These are phyloP conservation scores for Lutraria rhynchaena DNA, from an alignment of 1,140 invertebrate species.

Conservation along the genomic window DNA sequence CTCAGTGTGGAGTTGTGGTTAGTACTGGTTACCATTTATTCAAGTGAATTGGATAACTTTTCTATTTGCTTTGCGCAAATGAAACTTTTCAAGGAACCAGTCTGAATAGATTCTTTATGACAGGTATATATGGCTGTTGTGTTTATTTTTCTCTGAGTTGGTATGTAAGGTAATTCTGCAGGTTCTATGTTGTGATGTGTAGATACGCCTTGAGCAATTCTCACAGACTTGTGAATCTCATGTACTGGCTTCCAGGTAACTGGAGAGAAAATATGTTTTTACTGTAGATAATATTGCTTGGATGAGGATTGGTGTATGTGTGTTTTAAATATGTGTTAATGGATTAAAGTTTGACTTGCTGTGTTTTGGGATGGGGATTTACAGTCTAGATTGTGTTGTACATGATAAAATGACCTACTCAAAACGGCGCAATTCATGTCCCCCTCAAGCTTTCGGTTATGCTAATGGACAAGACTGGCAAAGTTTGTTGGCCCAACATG, in stretches of 20 bases:
- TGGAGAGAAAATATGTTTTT: conserved; percentile 16
- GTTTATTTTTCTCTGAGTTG: not conserved
- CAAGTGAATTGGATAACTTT: no score
- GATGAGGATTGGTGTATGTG: conserved; percentile 31
- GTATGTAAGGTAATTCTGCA: conserved; percentile 30
- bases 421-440: conserved; percentile 53
- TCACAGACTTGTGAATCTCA: conserved; percentile 16
- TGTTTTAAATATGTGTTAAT: conserved; percentile 16
- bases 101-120: no score
- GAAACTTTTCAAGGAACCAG: no score
- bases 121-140: no score
- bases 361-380: conserved; percentile 51
- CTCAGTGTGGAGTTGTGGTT: no score
- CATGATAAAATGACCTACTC: conserved; percentile 49
- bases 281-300: not conserved
- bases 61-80: no score
- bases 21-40: no score
- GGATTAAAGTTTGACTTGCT: not conserved
- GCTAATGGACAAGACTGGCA: conserved; percentile 56
- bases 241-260: conserved; percentile 30
- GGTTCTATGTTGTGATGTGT: conserved; percentile 18
- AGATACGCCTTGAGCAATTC: conserved; percentile 30
- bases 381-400: conserved; percentile 47
- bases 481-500: conserved; percentile 50
- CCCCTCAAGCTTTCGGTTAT: conserved; percentile 56